Percentiles rank a stretch among this genome's conserved stretches.
Evolutionary conservation across 2,888 invertebrate species (phyloP).

Genomic region (Phoronis australis): DNA sequence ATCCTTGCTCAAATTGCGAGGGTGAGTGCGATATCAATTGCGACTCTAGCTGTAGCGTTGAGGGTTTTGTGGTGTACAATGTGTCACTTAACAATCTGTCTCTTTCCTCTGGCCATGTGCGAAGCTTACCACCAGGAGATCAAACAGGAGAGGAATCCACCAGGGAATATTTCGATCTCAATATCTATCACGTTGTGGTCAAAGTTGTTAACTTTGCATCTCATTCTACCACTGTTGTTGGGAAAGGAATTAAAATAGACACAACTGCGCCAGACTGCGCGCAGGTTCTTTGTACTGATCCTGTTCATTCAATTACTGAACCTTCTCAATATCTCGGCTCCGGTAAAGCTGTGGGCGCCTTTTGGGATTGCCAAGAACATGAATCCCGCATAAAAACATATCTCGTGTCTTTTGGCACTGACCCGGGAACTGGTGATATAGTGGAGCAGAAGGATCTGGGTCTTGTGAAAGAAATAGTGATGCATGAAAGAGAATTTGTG

Average conservation of each 20-base stretch:
- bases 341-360: constrained; percentile 21
- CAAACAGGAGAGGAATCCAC: background rate
- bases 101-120: constrained; percentile 1
- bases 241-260: constrained; percentile 24
- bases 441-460: too few relatives aligned
- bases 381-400: constrained; percentile 17
- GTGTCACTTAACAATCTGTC: constrained; percentile 6
- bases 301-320: constrained; percentile 21
- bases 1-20: constrained; percentile 19
- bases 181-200: constrained; percentile 22
- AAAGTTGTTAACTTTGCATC: constrained; percentile 24
- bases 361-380: constrained; percentile 24
- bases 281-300: constrained; percentile 24
- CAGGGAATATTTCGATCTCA: constrained; percentile 1
- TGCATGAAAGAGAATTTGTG: too few relatives aligned
- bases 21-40: constrained; percentile 16
- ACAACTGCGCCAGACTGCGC: constrained; percentile 19
- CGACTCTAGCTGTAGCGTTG: constrained; percentile 11
- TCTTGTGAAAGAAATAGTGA: too few relatives aligned
- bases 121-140: background rate
- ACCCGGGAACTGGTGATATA: constrained; percentile 2
- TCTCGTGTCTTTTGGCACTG: constrained; percentile 15
- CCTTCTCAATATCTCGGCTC: constrained; percentile 21
- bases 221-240: constrained; percentile 14
- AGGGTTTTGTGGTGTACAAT: constrained; percentile 2